Evolutionary conservation across 1,140 invertebrate species (phyloP), one percentile per base, ranked within the genome.

Genomic region (Pseudomyrmex concolor): DNA sequence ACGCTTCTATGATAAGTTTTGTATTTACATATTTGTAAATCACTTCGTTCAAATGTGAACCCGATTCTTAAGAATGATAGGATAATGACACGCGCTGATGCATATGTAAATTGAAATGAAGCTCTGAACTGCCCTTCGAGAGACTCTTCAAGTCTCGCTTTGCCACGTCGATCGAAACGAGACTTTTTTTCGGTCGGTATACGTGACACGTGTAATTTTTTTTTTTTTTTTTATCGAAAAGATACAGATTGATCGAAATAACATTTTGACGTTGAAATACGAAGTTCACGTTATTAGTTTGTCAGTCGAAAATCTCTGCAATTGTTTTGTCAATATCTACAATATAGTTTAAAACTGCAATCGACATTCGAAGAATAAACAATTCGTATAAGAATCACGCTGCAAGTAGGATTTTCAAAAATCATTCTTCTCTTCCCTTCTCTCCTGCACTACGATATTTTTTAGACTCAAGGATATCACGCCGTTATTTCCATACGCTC

Each of bases 21-120:
- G 13, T 76, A 88, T 88, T 88, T 88, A 87, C 86, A 87, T 87
- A 87, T 87, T 84, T 77, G 82, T 81, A 84, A 86, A 87, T 84
- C 83, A 59, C 86, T 77, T 85, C 54, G 70, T 81, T 82, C 63
- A 85, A 82, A 84, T 87, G 82, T 60, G 54, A n/a, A n/a, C 54
- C 15, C 76, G 86, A 88, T 88, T 86, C 86, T 71, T 82, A 81
- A 74, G 76, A 25, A 72, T 60, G 86, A 87, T 88, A 88, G 86
- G 82, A 85, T 87, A 87, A 88, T 87, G 83, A 62, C 66, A 73
- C 67, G 67, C 77, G 71, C 86, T 60, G 83, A 81, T 88, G 76
- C 86, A 87, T 88, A 88, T 88, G 86, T 87, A 88, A 85, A 88
- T 88, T 74, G 71, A 87, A 87, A 85, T 84, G 76, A 74, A 84